Percentiles rank a stretch among this genome's conserved stretches.
These are phyloP conservation scores for Acropternis orthonyx DNA, from an alignment of 2,797 vertebrate species.

Conservation along the genomic window DNA sequence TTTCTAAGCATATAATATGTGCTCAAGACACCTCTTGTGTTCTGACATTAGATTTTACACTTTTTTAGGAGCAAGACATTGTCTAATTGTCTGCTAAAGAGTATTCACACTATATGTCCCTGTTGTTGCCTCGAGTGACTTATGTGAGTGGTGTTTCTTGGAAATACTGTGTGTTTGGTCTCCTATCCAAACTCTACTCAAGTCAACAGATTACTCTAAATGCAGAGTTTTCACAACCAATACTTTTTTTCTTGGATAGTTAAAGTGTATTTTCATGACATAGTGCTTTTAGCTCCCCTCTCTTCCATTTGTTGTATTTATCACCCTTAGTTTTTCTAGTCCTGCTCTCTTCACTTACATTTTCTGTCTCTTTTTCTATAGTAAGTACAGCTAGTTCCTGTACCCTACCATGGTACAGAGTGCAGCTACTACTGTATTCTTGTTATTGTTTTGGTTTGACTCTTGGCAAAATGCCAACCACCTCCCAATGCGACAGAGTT, in stretches of 20 bases:
- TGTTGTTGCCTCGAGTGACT: neutral
- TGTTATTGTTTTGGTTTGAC: no score
- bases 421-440: neutral
- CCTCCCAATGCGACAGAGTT: no score
- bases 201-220: neutral
- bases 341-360: neutral
- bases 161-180: neutral
- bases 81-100: neutral
- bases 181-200: neutral
- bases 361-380: neutral
- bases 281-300: neutral
- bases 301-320: neutral
- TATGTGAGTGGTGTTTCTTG: neutral
- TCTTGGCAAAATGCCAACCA: no score
- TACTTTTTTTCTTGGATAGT: neutral
- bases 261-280: neutral
- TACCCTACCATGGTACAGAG: neutral
- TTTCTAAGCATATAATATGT: neutral
- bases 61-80: neutral
- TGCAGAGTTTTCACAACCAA: neutral
- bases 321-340: neutral
- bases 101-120: neutral
- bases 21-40: neutral
- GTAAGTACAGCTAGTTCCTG: neutral
- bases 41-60: neutral